Base-by-base conservation (phyloP, 1,140 invertebrate species). In the Lordiphosa stackelbergi region DNA sequence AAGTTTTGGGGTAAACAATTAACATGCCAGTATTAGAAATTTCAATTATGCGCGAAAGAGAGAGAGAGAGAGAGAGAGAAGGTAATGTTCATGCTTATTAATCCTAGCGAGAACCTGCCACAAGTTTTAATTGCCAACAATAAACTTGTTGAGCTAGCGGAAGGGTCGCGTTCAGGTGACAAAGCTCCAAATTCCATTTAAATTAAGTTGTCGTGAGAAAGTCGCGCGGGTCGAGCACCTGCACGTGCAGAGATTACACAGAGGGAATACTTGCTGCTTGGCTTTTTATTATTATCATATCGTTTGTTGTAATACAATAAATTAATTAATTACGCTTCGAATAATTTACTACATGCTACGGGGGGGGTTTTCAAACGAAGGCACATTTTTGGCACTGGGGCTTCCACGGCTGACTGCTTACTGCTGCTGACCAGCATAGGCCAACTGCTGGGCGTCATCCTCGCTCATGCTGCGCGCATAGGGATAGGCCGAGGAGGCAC, bases 371-470 rank as follows among this genome's bases (percentile, higher is more conserved):
- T 56, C 64, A 81, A 72, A 72, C 54, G 53, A 81, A 83, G 77
- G 77, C 77, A 81, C 77, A 72, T 77, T 57, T 38, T 62, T 61
- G 59, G 70, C 37, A 41, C 16, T 53, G 55, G 45, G 41, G 34
- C 46, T 35, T 36, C 31, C 19, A 13, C 46, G 41, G 58, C 35
- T 52, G 34, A 38, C 31, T 53, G 24, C 57, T 46, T 48, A 62
- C 34, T 69, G 40, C 51, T 46, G 28, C 51, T 81, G 77, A 0
- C 66, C 75, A 19, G 74, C 52, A 38, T 79, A 79, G 42, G 74
- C 74, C 64, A 69, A 45, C 58, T 73, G 58, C 58, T 92, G 91
- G 13, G 90, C 90, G 38, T 90, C 90, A 85, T 93, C 93, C 0
- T 78, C 57, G n/a, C 13, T 51, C 24, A 79, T 73, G 64, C 90